A percentile compares a stretch with the other conserved stretches of the same genome.
phyloP scores from a whole-genome alignment of 2,113 vertebrate genomes.

The Cnemophilus loriae region DNA sequence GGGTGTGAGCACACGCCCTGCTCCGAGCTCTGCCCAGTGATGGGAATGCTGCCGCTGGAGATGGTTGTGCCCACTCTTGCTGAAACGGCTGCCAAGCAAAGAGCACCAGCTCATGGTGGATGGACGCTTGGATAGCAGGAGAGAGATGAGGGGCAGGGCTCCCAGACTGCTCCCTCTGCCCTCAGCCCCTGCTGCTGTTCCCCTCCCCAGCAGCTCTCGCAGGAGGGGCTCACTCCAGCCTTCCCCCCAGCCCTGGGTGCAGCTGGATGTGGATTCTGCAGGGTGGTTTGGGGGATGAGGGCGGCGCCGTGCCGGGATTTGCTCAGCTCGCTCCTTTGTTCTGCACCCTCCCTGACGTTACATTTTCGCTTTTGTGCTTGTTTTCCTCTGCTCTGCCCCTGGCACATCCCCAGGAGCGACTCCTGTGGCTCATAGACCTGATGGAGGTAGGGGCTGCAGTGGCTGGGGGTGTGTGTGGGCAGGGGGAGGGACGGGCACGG shows the following conservation, averaged over 20 bases:
- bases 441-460: conserved; percentile 89
- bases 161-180: not conserved
- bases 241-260: not conserved
- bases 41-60: not conserved
- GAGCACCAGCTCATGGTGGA: not conserved
- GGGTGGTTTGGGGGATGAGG: not conserved
- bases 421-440: conserved; percentile 98
- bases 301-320: accelerated
- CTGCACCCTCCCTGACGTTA: not conserved
- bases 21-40: not conserved
- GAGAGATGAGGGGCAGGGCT: not conserved
- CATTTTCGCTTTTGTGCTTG: not conserved
- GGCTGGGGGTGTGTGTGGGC: not conserved
- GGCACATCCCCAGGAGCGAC: conserved; percentile 81
- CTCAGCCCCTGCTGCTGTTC: not conserved
- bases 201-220: not conserved
- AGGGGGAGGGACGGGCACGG: not conserved
- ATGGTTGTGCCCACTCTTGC: not conserved
- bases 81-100: not conserved
- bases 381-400: not conserved
- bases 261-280: not conserved
- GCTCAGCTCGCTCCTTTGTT: not conserved
- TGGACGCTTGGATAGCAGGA: not conserved
- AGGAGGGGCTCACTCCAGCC: not conserved
- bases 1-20: accelerated